Evolutionary conservation across 1,140 invertebrate genomes (phyloP), one percentile per base, ranked within the genome.

Genomic region (Drosophila bocqueti): DNA sequence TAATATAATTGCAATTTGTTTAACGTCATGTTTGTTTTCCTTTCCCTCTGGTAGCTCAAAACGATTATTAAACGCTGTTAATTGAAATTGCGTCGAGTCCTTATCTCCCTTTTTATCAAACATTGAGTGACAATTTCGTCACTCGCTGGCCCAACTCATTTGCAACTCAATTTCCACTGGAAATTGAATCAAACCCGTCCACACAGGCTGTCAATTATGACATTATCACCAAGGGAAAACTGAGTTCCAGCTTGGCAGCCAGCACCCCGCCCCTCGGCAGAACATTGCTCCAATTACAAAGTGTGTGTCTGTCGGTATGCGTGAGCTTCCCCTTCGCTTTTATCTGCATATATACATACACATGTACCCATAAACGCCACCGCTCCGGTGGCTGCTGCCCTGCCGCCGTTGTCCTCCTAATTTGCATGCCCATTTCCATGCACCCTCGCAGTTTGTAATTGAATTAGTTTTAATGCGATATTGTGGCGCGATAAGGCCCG

Each of bases 381-480:
- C 24, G 65, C 42, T 57, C 34, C 67, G 66, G 49, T 18, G 55
- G 24, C 50, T 72, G 50, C 34, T 29, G 49, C 49, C 46, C 16
- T 46, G 49, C 49, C 46, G 38, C 16, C 38, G 24, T 29, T 36
- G 54, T 31, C 26, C 71, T 55, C 43, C 54, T 61, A 75, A 83
- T 83, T 83, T 83, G 69, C 81, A 79, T 78, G 65, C 58, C 62
- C 64, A 59, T 75, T 59, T 59, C 60, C 57, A 59, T 54, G 52
- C 73, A 73, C 50, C 21, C 68, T 46, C 73, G 65, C 68, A 54
- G 62, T 67, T 83, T 81, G 71, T 90, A 89, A 90, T 89, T 89
- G 62, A 89, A 89, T 89, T 89, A 90, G 76, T 81, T 89, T 80
- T 81, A 83, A 89, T 87, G 66, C 64, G 80, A 87, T 87, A 83